Evolutionary conservation across 2,113 vertebrate genomes (phyloP).

Genomic region (Tetraodon nigroviridis): DNA sequence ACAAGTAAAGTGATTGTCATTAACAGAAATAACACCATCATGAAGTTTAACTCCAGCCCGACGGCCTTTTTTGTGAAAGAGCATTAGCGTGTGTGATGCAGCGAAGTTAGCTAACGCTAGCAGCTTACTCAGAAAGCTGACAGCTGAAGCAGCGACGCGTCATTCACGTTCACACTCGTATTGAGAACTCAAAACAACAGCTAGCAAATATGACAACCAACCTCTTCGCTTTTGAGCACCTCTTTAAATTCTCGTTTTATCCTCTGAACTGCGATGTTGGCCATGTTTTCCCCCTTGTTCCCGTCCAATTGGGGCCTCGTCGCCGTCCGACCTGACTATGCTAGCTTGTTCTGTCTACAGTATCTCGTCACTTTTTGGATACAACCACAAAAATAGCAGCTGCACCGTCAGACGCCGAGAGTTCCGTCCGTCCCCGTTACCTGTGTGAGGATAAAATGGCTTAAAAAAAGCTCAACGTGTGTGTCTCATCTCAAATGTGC

Average conservation of each 20-base stretch:
- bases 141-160: constrained; percentile 51
- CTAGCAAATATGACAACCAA: constrained; percentile 58
- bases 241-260: constrained; percentile 99
- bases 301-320: constrained; percentile 69
- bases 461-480: constrained; percentile 17
- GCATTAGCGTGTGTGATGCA: not conserved
- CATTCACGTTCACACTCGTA: constrained; percentile 19
- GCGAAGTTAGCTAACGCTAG: constrained; percentile 47
- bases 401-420: constrained; percentile 42
- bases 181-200: not conserved
- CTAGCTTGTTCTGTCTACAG: constrained; percentile 40
- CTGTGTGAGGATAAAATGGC: not conserved
- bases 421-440: constrained; percentile 36
- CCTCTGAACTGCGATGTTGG: constrained; percentile 97
- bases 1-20: not conserved
- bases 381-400: constrained; percentile 40
- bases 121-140: constrained; percentile 35
- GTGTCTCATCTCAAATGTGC: constrained; percentile 40
- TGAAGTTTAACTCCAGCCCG: not conserved
- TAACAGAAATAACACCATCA: not conserved
- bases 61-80: not conserved
- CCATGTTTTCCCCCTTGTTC: constrained; percentile 81
- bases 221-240: constrained; percentile 98
- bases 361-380: constrained; percentile 42
- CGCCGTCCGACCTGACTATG: constrained; percentile 58